Evolutionary conservation across 2,797 vertebrate genomes (phyloP).

Genomic region (Ficedula albicollis): DNA sequence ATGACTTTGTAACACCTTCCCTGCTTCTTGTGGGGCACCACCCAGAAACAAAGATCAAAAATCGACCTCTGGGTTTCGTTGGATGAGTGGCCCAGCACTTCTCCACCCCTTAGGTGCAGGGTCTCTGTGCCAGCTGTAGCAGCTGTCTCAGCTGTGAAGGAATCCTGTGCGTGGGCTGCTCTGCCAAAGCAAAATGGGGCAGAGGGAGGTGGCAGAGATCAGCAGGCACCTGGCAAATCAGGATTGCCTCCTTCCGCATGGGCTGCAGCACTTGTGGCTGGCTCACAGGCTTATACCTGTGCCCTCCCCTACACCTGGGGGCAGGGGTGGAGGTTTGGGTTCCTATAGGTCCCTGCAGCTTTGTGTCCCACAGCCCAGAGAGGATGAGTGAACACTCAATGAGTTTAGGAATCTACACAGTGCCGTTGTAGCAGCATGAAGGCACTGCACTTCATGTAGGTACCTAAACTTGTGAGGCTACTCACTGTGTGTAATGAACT

Average conservation of each 20-base stretch:
- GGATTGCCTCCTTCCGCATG: background rate
- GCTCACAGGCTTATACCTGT: fast-evolving
- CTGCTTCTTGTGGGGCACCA: background rate
- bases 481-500: background rate
- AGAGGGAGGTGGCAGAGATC: background rate
- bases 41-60: background rate
- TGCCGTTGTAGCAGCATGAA: background rate
- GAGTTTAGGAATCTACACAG: background rate
- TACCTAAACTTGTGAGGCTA: background rate
- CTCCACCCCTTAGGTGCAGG: background rate
- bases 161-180: background rate
- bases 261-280: background rate
- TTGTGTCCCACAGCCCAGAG: background rate
- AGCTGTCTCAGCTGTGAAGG: background rate
- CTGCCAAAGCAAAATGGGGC: background rate
- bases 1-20: background rate
- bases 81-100: background rate
- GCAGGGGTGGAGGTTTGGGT: background rate
- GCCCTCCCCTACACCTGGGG: background rate
- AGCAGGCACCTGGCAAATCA: background rate
- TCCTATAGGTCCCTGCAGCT: fast-evolving
- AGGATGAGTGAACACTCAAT: background rate
- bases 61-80: fast-evolving
- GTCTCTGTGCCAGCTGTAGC: background rate
- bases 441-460: background rate